Evolutionary conservation across 1,140 invertebrate genomes (phyloP).

Genomic region (Pseudomyrmex pallidus): DNA sequence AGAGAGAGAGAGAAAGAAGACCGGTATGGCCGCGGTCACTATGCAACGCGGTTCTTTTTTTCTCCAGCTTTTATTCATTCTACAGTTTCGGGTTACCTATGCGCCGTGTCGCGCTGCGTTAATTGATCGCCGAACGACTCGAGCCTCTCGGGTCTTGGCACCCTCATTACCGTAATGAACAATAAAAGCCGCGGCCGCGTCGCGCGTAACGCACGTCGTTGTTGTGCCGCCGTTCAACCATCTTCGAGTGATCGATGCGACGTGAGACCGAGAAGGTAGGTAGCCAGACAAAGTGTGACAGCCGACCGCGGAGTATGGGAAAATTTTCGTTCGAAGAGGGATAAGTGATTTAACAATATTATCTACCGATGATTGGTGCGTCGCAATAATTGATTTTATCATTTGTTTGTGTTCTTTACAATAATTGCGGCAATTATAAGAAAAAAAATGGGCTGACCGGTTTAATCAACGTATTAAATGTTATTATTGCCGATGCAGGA

Average conservation of each 20-base stretch:
- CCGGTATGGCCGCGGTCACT: not conserved
- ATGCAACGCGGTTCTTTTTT: not conserved
- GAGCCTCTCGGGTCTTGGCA: conserved; percentile 50
- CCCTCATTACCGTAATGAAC: conserved; percentile 74
- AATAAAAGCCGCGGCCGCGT: conserved; percentile 65
- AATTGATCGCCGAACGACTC: conserved; percentile 72
- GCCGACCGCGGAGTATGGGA: not conserved
- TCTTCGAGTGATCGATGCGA: conserved; percentile 23
- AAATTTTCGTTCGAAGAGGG: not conserved
- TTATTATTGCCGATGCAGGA: not conserved
- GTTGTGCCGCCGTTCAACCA: conserved; percentile 7
- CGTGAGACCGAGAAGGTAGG: not conserved
- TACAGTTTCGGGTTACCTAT: conserved; percentile 70
- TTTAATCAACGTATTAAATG: not conserved
- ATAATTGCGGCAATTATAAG: conserved; percentile 1
- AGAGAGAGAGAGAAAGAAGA: not conserved
- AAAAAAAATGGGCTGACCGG: not conserved
- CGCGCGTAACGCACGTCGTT: conserved; percentile 57
- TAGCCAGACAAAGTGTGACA: not conserved
- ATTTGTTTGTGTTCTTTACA: not conserved
- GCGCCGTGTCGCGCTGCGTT: conserved; percentile 47
- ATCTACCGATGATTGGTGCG: not conserved
- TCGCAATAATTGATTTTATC: not conserved
- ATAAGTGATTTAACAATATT: not conserved
- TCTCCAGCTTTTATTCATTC: conserved; percentile 62